These are phyloP conservation scores for Lordiphosa fenestrarum DNA, from an alignment of 2,888 invertebrate genomes.

Conservation along the genomic window DNA sequence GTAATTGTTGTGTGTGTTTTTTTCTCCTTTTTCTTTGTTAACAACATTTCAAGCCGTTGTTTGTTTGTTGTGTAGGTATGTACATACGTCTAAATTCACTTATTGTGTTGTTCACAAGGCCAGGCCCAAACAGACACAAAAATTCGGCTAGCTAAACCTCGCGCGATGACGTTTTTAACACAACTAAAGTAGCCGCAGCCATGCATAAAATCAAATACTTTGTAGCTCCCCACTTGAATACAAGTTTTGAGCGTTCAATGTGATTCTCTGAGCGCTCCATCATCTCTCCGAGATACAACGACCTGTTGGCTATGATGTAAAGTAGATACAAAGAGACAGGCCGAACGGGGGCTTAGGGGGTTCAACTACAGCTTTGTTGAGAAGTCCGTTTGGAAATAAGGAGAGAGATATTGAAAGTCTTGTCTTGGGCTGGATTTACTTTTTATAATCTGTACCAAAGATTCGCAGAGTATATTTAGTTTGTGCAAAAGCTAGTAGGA, in stretches of 20 bases:
- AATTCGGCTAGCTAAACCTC: conserved; percentile 33
- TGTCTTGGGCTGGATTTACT: no score
- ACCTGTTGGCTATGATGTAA: no score
- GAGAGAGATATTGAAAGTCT: no score
- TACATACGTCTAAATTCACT: background rate
- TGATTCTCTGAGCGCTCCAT: conserved; percentile 11
- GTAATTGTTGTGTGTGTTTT: background rate
- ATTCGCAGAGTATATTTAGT: no score
- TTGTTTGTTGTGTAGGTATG: conserved; percentile 1
- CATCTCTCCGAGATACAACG: conserved; percentile 24
- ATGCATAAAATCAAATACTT: conserved; percentile 39
- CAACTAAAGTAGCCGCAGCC: conserved; percentile 49
- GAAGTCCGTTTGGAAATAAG: no score
- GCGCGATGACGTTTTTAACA: conserved; percentile 63
- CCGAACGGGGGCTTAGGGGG: no score
- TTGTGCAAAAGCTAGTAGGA: no score
- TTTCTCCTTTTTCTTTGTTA: background rate
- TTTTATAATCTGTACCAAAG: no score
- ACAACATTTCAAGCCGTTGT: no score
- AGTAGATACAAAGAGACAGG: no score
- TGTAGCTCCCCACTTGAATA: conserved; percentile 14
- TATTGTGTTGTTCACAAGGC: conserved; percentile 7
- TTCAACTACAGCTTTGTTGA: no score
- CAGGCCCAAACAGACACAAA: background rate
- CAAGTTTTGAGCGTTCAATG: conserved; percentile 29